Evolutionary conservation across 2,113 vertebrate species (phyloP), one percentile per base, ranked within the genome.

Genomic region (Galeopterus variegatus): DNA sequence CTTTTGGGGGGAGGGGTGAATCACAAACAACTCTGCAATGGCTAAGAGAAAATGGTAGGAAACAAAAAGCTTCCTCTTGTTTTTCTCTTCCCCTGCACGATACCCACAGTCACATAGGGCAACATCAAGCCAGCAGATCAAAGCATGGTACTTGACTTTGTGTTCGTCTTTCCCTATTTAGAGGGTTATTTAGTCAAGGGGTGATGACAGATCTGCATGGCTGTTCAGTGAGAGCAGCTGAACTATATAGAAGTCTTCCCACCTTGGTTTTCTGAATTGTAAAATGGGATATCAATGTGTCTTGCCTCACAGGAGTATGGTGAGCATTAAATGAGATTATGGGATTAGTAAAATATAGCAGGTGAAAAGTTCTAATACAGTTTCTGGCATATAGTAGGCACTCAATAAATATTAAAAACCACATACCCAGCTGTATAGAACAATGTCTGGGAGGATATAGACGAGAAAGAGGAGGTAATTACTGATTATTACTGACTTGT

Each of bases 321-420:
- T 65, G 50, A 95, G 36, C 88, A 54, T 90, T 90, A 92, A 86
- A 65, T 54, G 45, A 79, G 69, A 85, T 67, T 62, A 76, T 48
- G 54, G 23, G 54, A 67, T 90, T 84, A 87, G 73, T 88, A 58
- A 48, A 94, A 45, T 5, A 67, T 0, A 93, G 14, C 45, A 69
- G 26, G 23, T 52, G 45, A 64, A 77, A 91, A 60, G 31, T 83
- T 77, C 56, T 26, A 21, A 28, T 50, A 36, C 0, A 41, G 54
- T 62, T 80, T 77, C 67, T 95, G 73, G n/a, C 36, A 64, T 69
- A 52, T 50, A 7, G 52, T n/a, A 45, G n/a, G 36, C 45, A 11
- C 26, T 31, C 19, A 70, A 5, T 65, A 62, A 88, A 6, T 36
- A 26, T 52, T 79, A 64, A 10, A 75, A 77, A 26, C 5, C 36